phyloP scores from a whole-genome alignment of 2,797 vertebrate species.

The Okamejei kenojei region DNA sequence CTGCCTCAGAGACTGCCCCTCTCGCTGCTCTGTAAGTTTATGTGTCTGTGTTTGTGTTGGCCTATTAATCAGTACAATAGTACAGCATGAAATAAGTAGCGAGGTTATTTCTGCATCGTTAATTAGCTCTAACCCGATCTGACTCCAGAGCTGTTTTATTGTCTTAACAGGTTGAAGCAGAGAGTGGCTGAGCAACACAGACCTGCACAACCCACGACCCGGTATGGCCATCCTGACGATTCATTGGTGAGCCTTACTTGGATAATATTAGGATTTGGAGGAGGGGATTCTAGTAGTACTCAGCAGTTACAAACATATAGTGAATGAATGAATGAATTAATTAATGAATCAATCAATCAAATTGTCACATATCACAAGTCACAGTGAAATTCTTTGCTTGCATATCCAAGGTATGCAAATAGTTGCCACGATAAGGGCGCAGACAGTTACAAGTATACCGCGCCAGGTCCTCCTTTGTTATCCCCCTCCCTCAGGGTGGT shows the following conservation, averaged over 20 bases:
- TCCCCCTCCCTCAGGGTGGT: too few relatives aligned
- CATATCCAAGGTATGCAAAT: too few relatives aligned
- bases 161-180: neutral
- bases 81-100: neutral
- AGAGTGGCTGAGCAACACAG: neutral
- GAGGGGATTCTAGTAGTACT: neutral
- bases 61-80: slow-evolving; percentile 19
- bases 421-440: too few relatives aligned
- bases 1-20: slow-evolving; percentile 23
- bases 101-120: neutral
- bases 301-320: too few relatives aligned
- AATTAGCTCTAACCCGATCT: slow-evolving; percentile 22
- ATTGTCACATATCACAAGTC: too few relatives aligned
- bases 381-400: too few relatives aligned
- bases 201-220: neutral
- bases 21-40: neutral
- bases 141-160: neutral
- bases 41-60: neutral
- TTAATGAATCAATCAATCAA: too few relatives aligned
- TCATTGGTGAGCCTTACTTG: neutral
- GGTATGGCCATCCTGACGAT: neutral
- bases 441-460: too few relatives aligned
- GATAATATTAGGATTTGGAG: neutral
- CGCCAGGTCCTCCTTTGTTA: too few relatives aligned
- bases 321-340: too few relatives aligned